Percentiles rank a stretch among this genome's conserved stretches.
phyloP scores from a whole-genome alignment of 2,888 invertebrate species.

The Heteromyza rotundicornis region DNA sequence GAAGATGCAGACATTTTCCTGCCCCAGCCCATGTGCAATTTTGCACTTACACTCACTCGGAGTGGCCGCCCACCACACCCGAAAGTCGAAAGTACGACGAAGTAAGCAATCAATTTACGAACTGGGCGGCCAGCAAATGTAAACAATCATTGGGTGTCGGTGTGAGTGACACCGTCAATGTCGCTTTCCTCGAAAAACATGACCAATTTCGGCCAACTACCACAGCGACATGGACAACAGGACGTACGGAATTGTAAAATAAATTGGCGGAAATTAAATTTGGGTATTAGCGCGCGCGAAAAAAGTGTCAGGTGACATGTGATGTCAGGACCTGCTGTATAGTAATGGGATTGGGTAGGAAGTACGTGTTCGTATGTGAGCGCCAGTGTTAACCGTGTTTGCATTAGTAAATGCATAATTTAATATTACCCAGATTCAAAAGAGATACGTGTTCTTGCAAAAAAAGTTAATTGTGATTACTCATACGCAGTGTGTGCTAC shows the following conservation, averaged over 20 bases:
- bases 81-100: neutral
- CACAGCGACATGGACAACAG: neutral
- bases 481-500: no score
- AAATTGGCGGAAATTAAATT: slow-evolving; percentile 21
- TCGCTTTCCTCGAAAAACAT: neutral
- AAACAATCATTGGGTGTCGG: neutral
- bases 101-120: neutral
- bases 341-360: neutral
- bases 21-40: neutral
- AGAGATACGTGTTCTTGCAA: no score
- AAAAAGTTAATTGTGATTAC: no score
- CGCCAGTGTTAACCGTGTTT: no score
- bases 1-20: neutral
- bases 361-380: neutral
- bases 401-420: no score
- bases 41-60: neutral
- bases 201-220: neutral
- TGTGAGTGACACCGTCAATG: neutral
- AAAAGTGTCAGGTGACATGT: slow-evolving; percentile 18
- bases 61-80: neutral
- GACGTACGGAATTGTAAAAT: neutral
- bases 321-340: slow-evolving; percentile 1
- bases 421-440: no score
- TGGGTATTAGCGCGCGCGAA: slow-evolving; percentile 12
- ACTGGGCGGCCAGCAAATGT: neutral